Evolutionary conservation across 2,113 vertebrate genomes (phyloP), one percentile per base, ranked within the genome.

Genomic region (Hemibagrus wyckioides): DNA sequence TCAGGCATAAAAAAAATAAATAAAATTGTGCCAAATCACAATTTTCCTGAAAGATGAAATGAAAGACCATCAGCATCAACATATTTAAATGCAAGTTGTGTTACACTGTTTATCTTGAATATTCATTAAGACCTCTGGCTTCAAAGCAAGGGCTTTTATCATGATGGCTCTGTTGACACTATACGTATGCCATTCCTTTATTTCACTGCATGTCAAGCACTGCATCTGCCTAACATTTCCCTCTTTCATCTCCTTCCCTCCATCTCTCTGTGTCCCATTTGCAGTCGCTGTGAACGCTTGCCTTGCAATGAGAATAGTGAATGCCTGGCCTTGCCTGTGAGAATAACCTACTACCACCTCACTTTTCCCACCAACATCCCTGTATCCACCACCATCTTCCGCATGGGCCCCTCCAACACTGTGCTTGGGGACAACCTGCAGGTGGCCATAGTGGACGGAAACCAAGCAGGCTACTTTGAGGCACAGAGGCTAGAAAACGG

Each of bases 211-310:
- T 95, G 95, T 84, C 85, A 89, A 90, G 93, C 94, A 94, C 93
- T 92, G 90, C 92, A 91, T 91, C 25, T 50, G 89, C 93, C 86
- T 95, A 81, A 94, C 93, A 81, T 25, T 83, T 71, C 91, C 90
- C 92, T 91, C 30, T 84, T 61, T 86, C 79, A 39, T 79, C 63
- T 88, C 17, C 75, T 36, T 56, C 28, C 69, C 88, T 90, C 85
- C 91, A 93, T 96, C 95, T 96, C 92, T 95, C 95, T 96, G 52
- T 76, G 84, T 63, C 88, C 79, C 59, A 82, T 92, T 92, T 96
- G 94, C 98, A 99, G 98, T 96, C 97, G 97, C 96, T 99, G 98
- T 67, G 98, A 99, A 94, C 98, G 97, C 96, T 97, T 99, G 97
- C 96, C 97, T 96, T 99, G 98, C 96, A 96, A 96, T 96, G 97